phyloP scores from a whole-genome alignment of 2,113 vertebrate genomes.

The Hippocampus guttulatus region DNA sequence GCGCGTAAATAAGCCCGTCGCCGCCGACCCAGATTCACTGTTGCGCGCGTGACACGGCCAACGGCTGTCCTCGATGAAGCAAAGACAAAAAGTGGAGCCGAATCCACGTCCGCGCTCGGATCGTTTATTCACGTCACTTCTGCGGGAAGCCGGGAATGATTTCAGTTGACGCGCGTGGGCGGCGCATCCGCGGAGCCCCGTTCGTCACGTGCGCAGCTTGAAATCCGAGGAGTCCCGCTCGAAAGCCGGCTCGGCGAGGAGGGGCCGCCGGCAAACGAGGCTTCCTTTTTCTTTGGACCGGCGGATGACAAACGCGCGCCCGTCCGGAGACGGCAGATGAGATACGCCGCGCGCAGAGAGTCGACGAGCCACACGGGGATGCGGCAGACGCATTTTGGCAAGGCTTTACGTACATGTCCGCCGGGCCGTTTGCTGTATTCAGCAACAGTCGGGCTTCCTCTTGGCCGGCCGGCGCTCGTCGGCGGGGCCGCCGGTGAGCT shows the following conservation, averaged over 20 bases:
- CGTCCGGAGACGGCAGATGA: not conserved
- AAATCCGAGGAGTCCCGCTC: not conserved
- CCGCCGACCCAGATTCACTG: not conserved
- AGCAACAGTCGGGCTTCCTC: constrained; percentile 82
- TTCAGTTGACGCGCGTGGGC: no score
- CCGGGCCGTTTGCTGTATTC: constrained; percentile 16
- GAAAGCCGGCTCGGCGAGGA: not conserved
- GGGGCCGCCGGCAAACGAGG: not conserved
- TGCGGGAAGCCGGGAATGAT: not conserved
- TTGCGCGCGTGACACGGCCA: not conserved
- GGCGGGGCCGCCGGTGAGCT: constrained; percentile 75
- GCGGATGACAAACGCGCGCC: not conserved
- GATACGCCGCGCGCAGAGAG: not conserved
- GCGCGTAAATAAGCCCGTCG: no score
- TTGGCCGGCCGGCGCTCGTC: constrained; percentile 65
- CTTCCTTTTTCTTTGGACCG: not conserved
- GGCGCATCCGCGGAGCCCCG: no score
- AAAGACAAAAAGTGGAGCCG: no score
- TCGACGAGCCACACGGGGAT: not conserved
- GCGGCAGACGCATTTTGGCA: not conserved
- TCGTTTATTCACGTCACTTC: no score
- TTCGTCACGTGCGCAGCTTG: not conserved
- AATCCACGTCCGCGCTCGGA: no score
- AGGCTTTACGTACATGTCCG: not conserved
- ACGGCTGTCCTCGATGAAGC: no score